Conservation (phyloP, 2,797 vertebrate species). For the Rhinoraja longicauda region DNA sequence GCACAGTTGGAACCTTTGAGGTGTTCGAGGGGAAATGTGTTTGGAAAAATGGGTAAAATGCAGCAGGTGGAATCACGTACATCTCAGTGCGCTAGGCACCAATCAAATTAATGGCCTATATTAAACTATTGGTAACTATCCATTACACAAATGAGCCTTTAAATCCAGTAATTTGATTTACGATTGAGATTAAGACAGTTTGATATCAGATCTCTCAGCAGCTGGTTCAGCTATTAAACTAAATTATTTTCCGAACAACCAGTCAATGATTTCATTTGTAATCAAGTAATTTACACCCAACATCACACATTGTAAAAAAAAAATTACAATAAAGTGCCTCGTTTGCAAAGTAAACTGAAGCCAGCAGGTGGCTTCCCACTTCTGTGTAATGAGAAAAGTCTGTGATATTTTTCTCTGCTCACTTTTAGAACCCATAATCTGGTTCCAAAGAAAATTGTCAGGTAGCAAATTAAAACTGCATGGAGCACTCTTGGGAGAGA, state of each 20-base stretch:
- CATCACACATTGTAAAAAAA: neutral
- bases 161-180: neutral
- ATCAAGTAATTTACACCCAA: neutral
- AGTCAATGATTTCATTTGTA: neutral
- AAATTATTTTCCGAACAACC: too few species aligned
- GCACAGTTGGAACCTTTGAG: neutral
- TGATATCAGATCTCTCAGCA: too few species aligned
- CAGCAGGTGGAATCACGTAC: neutral
- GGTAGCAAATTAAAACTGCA: neutral
- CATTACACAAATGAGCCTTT: neutral
- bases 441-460: neutral
- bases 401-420: neutral
- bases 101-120: too few species aligned
- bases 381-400: neutral
- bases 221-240: too few species aligned
- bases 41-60: neutral
- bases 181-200: neutral
- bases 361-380: slow-evolving; percentile 9
- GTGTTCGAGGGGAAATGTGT: neutral
- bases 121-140: neutral
- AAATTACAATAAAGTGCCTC: neutral
- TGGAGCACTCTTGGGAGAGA: neutral
- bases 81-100: too few species aligned
- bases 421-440: neutral
- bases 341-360: neutral